Evolutionary conservation across 1,140 invertebrate species (phyloP).

Genomic region (Wasmannia auropunctata): DNA sequence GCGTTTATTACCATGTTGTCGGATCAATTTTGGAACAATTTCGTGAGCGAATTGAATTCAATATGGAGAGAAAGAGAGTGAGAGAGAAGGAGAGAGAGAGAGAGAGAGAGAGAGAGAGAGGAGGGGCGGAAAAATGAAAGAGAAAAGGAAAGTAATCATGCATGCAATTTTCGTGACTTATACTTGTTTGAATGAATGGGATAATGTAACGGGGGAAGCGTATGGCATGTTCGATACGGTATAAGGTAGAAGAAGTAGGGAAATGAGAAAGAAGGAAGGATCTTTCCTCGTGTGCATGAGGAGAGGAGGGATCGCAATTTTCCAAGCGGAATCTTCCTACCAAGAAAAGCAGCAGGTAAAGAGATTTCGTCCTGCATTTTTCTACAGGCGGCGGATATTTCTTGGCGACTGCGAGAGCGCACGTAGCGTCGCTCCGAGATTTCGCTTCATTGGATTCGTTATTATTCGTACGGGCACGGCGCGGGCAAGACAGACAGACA

Average conservation of each 20-base stretch:
- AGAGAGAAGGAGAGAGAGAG: not conserved
- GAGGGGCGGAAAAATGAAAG: too few species aligned
- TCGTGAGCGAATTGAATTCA: not conserved
- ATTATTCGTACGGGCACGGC: constrained; percentile 55
- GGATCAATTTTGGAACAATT: not conserved
- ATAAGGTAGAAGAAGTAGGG: not conserved
- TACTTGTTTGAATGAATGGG: constrained; percentile 35
- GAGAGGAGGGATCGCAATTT: constrained; percentile 39
- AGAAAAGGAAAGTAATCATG: not conserved
- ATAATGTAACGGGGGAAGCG: constrained; percentile 15
- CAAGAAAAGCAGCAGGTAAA: constrained; percentile 51
- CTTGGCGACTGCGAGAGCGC: constrained; percentile 41
- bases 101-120: not conserved
- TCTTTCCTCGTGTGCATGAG: not conserved
- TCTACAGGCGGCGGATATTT: constrained; percentile 44
- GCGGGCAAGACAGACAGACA: constrained; percentile 6
- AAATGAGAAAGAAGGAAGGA: constrained; percentile 39
- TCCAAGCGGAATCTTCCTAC: constrained; percentile 45
- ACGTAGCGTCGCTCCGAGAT: constrained; percentile 50
- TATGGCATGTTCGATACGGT: constrained; percentile 25
- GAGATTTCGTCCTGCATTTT: constrained; percentile 53
- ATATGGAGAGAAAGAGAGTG: not conserved
- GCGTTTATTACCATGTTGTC: not conserved
- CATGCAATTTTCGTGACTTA: constrained; percentile 42
- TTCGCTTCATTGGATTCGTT: constrained; percentile 61